A percentile compares a stretch with the other conserved stretches of the same genome.
phyloP scores from a whole-genome alignment of 1,140 invertebrate species.

The Drosophila subobscura region DNA sequence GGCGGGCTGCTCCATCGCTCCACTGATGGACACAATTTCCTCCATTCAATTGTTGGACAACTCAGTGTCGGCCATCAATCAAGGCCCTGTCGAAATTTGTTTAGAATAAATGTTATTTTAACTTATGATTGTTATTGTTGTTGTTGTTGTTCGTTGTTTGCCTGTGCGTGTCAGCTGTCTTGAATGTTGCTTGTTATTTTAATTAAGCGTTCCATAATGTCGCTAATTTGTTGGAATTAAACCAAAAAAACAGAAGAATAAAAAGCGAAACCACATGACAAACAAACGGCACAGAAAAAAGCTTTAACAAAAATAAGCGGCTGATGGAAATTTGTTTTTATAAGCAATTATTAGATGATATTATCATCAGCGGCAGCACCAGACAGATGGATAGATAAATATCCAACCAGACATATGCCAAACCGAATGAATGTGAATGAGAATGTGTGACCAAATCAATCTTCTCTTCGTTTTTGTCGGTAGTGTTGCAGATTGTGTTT shows the following conservation, averaged over 20 bases:
- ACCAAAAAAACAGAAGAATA: slow-evolving; percentile 1
- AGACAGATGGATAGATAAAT: slow-evolving; percentile 3
- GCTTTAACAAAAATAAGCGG: slow-evolving; percentile 8
- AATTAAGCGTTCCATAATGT: slow-evolving; percentile 78
- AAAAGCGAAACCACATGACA: slow-evolving; percentile 30
- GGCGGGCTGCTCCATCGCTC: slow-evolving; percentile 4
- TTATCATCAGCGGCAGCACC: slow-evolving; percentile 2
- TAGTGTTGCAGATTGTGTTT: slow-evolving; percentile 12
- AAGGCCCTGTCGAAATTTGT: slow-evolving; percentile 52
- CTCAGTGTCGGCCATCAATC: slow-evolving; percentile 62
- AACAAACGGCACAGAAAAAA: slow-evolving; percentile 3
- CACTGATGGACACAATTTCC: slow-evolving; percentile 32
- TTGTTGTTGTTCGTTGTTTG: slow-evolving; percentile 23
- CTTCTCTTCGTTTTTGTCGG: slow-evolving; percentile 12
- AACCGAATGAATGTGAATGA: neutral
- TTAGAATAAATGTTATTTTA: slow-evolving; percentile 61
- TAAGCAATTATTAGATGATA: slow-evolving; percentile 26
- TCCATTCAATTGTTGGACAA: slow-evolving; percentile 44
- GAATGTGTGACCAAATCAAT: neutral
- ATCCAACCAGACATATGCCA: neutral
- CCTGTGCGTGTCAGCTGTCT: slow-evolving; percentile 68
- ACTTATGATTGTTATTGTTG: slow-evolving; percentile 41
- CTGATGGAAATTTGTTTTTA: slow-evolving; percentile 31
- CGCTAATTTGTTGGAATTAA: slow-evolving; percentile 74
- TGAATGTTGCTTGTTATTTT: slow-evolving; percentile 69